These are phyloP conservation scores for Brachionus koreanus DNA, from an alignment of 1,140 invertebrate genomes.

Conservation along the genomic window DNA sequence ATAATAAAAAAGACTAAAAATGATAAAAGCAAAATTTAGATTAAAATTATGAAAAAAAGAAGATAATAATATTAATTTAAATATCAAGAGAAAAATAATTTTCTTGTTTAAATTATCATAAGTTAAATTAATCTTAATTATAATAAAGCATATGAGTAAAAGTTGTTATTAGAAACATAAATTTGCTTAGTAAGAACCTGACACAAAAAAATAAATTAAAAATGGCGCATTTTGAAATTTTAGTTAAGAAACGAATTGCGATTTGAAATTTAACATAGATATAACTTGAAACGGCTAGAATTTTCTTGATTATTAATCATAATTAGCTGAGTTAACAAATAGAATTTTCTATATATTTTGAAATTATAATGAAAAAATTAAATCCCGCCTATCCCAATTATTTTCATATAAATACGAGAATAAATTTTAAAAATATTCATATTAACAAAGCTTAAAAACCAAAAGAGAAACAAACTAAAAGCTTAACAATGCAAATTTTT, in stretches of 20 bases:
- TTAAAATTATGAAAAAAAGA: too few species aligned
- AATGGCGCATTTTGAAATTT: slow-evolving; percentile 2
- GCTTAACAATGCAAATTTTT: slow-evolving; percentile 43
- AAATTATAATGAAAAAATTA: not conserved
- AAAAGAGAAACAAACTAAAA: not conserved
- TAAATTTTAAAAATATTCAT: not conserved
- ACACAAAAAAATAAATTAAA: slow-evolving; percentile 31
- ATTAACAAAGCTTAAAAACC: slow-evolving; percentile 1
- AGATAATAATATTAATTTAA: too few species aligned
- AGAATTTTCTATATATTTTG: slow-evolving; percentile 21
- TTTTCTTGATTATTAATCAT: not conserved
- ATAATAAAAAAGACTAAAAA: too few species aligned
- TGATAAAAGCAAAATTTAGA: too few species aligned
- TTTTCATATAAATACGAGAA: not conserved
- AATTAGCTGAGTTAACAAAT: not conserved
- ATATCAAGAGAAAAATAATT: too few species aligned
- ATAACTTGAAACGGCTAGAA: not conserved
- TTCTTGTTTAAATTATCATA: too few species aligned
- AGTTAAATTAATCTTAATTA: too few species aligned
- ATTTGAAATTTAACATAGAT: not conserved
- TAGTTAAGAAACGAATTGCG: not conserved
- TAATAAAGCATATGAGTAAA: too few species aligned
- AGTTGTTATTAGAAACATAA: not conserved
- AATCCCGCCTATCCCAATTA: not conserved
- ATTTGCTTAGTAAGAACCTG: not conserved